Evolutionary conservation across 2,888 invertebrate species (phyloP), one percentile per base, ranked within the genome.

Genomic region (Lasioglossum villosulum): DNA sequence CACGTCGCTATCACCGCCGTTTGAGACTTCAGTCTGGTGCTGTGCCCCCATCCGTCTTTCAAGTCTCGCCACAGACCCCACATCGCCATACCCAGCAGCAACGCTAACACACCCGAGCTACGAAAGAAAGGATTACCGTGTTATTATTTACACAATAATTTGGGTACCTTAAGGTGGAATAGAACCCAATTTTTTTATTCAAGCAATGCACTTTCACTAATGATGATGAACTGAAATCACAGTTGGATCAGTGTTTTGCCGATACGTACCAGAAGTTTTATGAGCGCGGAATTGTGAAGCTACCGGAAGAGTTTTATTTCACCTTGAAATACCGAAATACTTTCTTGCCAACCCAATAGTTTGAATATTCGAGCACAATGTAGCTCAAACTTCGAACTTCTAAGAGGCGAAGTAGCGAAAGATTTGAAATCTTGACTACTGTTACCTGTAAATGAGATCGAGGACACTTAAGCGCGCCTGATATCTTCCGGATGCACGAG

Each of bases 1-100:
- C 96, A 95, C 0, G 96, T 96, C 71, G 96, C 96, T 45, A 96
- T 96, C 80, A 96, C 95, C 0, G 96, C 96, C 92, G 96, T 96
- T 63, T 95, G 95, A 3, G 96, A 96, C 10, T 96, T 95, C 95
- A 96, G 95, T 34, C 96, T 95, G 34, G 96, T 96, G 4, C 96
- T 96, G 83, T 95, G 84, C 82, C 95, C 95, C 90, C 96, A 95
- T 10, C 96, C 96, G 1, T 96, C 95, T 71, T 95, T 95, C 78
- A 96, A 95, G 91, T 96, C 96, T 0, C 96, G 95, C 75, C 95
- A 96, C 1, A 96, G 92, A 0, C 96, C 96, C 91, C 95, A 96
- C 75, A 96, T 93, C 80, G 92, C 91, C 1, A 88, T 82, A 2
- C 88, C 84, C 27, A 93, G 86, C 19, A 91, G 88, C 2, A 88